Evolutionary conservation across 2,888 invertebrate species (phyloP).

Genomic region (Charanyca ferruginea): DNA sequence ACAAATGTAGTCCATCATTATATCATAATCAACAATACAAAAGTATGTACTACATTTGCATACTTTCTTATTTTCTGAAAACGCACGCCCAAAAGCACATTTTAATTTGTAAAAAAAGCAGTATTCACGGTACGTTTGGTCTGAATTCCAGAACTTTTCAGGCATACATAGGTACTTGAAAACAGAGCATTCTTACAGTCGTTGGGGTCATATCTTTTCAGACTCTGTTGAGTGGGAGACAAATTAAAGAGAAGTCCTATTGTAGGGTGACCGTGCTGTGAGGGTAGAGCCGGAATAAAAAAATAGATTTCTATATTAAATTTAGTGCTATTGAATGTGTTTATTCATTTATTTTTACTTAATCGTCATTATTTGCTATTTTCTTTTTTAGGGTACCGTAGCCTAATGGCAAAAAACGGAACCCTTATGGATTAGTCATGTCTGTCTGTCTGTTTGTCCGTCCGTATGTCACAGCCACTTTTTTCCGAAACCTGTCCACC

Average conservation of each 20-base stretch:
- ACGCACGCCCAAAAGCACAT: conserved; percentile 24
- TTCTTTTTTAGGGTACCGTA: too few species aligned
- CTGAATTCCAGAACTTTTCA: conserved; percentile 49
- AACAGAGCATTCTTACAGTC: conserved; percentile 72
- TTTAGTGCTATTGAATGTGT: too few species aligned
- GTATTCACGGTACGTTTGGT: conserved; percentile 36
- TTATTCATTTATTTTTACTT: too few species aligned
- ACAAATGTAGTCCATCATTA: neutral
- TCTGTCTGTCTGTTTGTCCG: too few species aligned
- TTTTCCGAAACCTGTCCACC: too few species aligned
- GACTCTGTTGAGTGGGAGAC: conserved; percentile 77
- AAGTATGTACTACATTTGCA: conserved; percentile 2
- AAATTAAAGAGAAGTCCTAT: conserved; percentile 81
- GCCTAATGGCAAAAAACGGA: too few species aligned
- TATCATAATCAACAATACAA: neutral
- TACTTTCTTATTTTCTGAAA: conserved; percentile 14
- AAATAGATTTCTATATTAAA: too few species aligned
- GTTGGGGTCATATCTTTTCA: conserved; percentile 79
- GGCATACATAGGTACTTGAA: conserved; percentile 68
- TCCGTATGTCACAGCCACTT: too few species aligned
- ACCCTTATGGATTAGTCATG: too few species aligned
- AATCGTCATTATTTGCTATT: too few species aligned
- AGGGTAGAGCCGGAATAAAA: neutral
- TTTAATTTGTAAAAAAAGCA: conserved; percentile 46
- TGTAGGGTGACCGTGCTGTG: conserved; percentile 64